Evolutionary conservation across 2,113 vertebrate species (phyloP), one percentile per base, ranked within the genome.

Genomic region (Accipiter virgatus): DNA sequence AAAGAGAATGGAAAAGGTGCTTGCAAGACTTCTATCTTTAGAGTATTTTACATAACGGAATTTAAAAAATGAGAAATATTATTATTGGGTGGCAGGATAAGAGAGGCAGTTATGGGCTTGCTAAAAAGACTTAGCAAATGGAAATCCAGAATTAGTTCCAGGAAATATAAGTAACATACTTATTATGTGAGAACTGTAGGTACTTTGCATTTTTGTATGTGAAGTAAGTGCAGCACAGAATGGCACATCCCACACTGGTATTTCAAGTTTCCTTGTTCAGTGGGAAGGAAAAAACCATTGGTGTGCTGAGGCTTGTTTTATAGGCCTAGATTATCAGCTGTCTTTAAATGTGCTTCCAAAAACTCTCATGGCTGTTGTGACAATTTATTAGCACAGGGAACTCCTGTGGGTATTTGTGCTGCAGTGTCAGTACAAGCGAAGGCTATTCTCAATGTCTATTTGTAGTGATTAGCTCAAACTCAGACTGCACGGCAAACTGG

Each of bases 191-290:
- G 90, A 97, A 88, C 23, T 70, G 80, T 26, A 86, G 88, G 63
- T 70, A 74, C 63, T 97, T 91, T 93, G 94, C 92, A 95, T 97
- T 94, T 94, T 89, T 90, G 55, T 88, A 50, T 45, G 80, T 63
- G 86, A 82, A 95, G 85, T 63, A 66, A 77, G 38, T 59, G 94
- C 70, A 86, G 86, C 18, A 20, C 63, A 67, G 77, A 88, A 92
- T 92, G 81, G 86, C 90, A 92, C 86, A 81, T 96, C 97, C 92
- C 94, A 97, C 90, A 53, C 71, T 74, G 94, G 27, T 94, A 90
- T 93, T 97, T 92, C 94, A 81, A 86, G 88, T 86, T 94, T 74
- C 47, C 88, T 78, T 63, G 50, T 88, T 92, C 65, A 65, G 86
- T 52, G 88, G 86, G 86, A 93, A 93, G 94, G 63, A 86, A 67